Evolutionary conservation across 2,888 invertebrate species (phyloP), one percentile per base, ranked within the genome.

Genomic region (Chrysopilus asiliformis): DNA sequence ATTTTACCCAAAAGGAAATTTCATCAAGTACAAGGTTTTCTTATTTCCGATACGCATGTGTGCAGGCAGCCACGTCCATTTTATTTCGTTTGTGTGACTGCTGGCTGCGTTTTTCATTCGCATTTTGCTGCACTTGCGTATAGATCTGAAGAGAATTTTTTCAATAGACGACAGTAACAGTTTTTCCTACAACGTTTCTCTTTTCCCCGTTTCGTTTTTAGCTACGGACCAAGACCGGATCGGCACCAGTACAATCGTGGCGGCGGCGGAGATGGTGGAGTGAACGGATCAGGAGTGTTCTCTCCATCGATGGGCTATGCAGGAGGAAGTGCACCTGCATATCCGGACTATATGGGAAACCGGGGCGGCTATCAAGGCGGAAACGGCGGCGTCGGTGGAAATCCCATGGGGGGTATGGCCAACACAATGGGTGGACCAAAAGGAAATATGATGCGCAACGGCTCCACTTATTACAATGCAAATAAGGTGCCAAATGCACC

Each of bases 161-260:
- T n/a, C n/a, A n/a, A n/a, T n/a, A n/a, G n/a, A n/a, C n/a, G n/a
- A n/a, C n/a, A n/a, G n/a, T n/a, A n/a, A n/a, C n/a, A n/a, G n/a
- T n/a, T n/a, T n/a, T n/a, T n/a, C n/a, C n/a, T n/a, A n/a, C n/a
- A n/a, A n/a, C n/a, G n/a, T n/a, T n/a, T n/a, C n/a, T n/a, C n/a
- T n/a, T n/a, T n/a, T n/a, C n/a, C n/a, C n/a, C n/a, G n/a, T n/a
- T n/a, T n/a, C n/a, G n/a, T n/a, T 22, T 14, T 14, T 18, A 40
- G 40, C 26, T 40, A 36, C 13, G 40, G 40, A 33, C 40, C 40
- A 9, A 32, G 40, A 40, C 27, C 40, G 12, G 40, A 40, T 30
- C 32, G 40, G 32, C 39, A 39, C 13, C 30, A 25, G 27, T 36
- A 40, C 16, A 36, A 27, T 25, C 24, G 36, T 32, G 28, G 32